Conservation (phyloP, 2,888 invertebrate species). For the Leptopilina myrica region DNA sequence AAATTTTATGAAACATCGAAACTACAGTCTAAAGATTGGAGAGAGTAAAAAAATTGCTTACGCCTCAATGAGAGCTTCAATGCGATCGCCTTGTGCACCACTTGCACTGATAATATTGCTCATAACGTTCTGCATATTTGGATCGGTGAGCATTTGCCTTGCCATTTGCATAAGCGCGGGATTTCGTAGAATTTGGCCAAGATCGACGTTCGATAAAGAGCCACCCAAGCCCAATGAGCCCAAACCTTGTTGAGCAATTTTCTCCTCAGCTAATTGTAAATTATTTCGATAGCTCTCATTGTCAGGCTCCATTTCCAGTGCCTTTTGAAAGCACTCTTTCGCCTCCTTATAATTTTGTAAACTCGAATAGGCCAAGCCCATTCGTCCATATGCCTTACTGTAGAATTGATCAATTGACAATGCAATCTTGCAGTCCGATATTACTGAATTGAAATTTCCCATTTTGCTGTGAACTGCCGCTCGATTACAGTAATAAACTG, state of each 20-base stretch:
- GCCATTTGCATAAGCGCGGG: slow-evolving; percentile 91
- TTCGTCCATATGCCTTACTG: slow-evolving; percentile 95
- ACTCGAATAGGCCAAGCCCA: slow-evolving; percentile 91
- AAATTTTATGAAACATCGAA: not conserved
- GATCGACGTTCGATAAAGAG: slow-evolving; percentile 76
- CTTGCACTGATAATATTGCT: slow-evolving; percentile 79
- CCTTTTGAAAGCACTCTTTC: slow-evolving; percentile 90
- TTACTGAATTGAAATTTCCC: slow-evolving; percentile 88
- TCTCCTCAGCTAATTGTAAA: slow-evolving; percentile 88
- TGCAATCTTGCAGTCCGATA: slow-evolving; percentile 94
- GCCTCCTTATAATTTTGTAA: slow-evolving; percentile 91
- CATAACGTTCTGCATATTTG: slow-evolving; percentile 88
- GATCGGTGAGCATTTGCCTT: slow-evolving; percentile 89
- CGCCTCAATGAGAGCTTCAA: slow-evolving; percentile 78
- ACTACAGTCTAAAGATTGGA: not conserved
- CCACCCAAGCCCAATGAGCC: slow-evolving; percentile 61
- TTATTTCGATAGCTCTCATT: slow-evolving; percentile 94
- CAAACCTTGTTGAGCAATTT: slow-evolving; percentile 70
- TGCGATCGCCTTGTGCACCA: slow-evolving; percentile 67
- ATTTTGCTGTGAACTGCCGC: slow-evolving; percentile 97
- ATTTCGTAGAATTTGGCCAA: slow-evolving; percentile 85
- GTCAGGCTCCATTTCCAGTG: slow-evolving; percentile 92
- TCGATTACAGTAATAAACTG: slow-evolving; percentile 97
- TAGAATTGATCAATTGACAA: slow-evolving; percentile 93
- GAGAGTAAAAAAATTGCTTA: slow-evolving; percentile 68